Base-by-base conservation (phyloP, 2,113 vertebrate species). In the Platycercus adscitus region DNA sequence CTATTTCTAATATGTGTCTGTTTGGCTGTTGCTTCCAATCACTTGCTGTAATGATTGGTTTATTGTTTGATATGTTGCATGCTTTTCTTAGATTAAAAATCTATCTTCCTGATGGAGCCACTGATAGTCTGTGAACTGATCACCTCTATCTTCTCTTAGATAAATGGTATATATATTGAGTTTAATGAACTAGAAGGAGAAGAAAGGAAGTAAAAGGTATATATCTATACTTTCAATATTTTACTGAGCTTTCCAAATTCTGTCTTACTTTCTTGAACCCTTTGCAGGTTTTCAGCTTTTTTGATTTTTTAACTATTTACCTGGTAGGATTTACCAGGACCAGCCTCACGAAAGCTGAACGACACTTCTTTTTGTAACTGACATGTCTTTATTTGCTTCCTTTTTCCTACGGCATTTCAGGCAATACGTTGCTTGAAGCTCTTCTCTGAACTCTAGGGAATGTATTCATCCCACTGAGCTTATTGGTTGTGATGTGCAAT, bases 151-250 rank as follows among this genome's bases (percentile, higher is more conserved):
- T 16, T 86, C 24, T 58, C 28, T 76, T 91, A 44, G 17, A 44
- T 24, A 77, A 86, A 80, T 44, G 1, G 43, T 33, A 58, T 23
- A 81, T 64, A 21, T 39, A 49, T 21, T 29, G 5, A 39, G 58
- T 33, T 80, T 43, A 31, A 88, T 86, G 21, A 83, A 56, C 7
- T 41, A 52, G 4, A 60, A 65, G 11, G 6, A 49, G 76, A 76
- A 81, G 1, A 82, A 56, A 31, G 3, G 7, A 41, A 29, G 2
- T 2, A 33, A 29, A 33, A 55, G 17, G 29, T 13, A 55, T 3
- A 17, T 1, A 18, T 1, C 15, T 1, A 47, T 1, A 37, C 3
- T 37, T 82, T 11, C 11, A 39, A 21, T 17, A 55, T 43, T 43
- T 20, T 17, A 11, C 2, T 52, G 21, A 26, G 37, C 77, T 93